These are phyloP conservation scores for Chelonoidis abingdonii DNA, from an alignment of 2,113 vertebrate species.

Conservation along the genomic window DNA sequence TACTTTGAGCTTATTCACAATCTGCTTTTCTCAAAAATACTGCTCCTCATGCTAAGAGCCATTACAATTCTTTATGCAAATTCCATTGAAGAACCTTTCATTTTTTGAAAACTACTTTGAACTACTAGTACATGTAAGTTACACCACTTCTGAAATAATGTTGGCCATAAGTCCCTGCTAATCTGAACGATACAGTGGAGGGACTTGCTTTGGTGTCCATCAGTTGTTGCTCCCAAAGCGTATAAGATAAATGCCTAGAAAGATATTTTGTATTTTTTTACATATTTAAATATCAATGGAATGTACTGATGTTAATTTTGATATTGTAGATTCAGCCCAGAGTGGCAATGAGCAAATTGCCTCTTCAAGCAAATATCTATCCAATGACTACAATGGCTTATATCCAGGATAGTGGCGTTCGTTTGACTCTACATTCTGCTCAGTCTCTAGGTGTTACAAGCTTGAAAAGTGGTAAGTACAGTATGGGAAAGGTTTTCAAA, in stretches of 20 bases:
- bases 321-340: slow-evolving; percentile 90
- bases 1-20: not conserved
- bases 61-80: slow-evolving; percentile 12
- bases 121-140: slow-evolving; percentile 29
- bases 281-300: slow-evolving; percentile 49
- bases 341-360: slow-evolving; percentile 86
- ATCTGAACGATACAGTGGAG: not conserved
- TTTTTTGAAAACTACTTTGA: slow-evolving; percentile 36
- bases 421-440: slow-evolving; percentile 88
- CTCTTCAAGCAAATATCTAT: slow-evolving; percentile 94
- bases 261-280: not conserved
- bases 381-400: slow-evolving; percentile 91
- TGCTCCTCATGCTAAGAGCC: not conserved
- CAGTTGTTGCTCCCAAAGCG: not conserved
- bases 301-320: slow-evolving; percentile 40
- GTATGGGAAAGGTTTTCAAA: not conserved
- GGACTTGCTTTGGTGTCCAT: not conserved
- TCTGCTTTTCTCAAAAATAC: slow-evolving; percentile 1
- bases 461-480: slow-evolving; percentile 84
- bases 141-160: slow-evolving; percentile 29
- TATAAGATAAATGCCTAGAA: slow-evolving; percentile 21
- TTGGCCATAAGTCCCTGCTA: slow-evolving; percentile 32
- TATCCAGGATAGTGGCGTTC: slow-evolving; percentile 82
- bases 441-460: slow-evolving; percentile 90
- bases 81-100: slow-evolving; percentile 51